Evolutionary conservation across 2,113 vertebrate genomes (phyloP).

Genomic region (Eubucco bourcierii): DNA sequence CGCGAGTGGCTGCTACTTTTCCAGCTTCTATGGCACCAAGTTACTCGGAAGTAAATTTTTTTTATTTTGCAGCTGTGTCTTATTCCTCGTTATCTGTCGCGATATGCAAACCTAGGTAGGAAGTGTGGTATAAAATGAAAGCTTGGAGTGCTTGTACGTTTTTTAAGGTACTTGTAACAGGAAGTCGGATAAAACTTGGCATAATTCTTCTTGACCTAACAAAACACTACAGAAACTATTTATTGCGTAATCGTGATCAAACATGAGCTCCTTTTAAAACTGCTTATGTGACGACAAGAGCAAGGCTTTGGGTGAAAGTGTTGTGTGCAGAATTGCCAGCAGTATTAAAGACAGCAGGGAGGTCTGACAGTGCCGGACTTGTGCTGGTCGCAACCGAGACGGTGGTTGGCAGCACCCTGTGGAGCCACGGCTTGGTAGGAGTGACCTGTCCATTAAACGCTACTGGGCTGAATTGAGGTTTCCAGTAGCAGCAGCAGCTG

Average conservation of each 20-base stretch:
- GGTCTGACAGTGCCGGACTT: background rate
- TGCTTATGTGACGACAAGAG: background rate
- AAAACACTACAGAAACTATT: background rate
- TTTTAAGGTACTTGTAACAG: background rate
- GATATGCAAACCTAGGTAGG: background rate
- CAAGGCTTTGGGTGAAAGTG: background rate
- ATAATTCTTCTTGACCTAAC: background rate
- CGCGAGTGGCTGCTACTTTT: background rate
- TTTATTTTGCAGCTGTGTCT: background rate
- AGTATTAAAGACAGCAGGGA: background rate
- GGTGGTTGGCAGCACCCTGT: background rate
- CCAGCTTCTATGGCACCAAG: background rate
- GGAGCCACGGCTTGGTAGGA: background rate
- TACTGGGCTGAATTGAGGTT: background rate
- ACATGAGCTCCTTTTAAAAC: background rate
- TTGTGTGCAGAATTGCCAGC: fast-evolving
- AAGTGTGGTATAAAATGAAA: background rate
- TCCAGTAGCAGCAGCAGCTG: background rate
- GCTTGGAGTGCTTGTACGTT: background rate
- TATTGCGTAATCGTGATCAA: background rate
- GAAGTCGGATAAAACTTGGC: background rate
- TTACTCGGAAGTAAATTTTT: background rate
- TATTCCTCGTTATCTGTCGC: background rate
- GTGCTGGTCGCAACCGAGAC: fast-evolving
- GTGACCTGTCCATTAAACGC: background rate